Evolutionary conservation across 2,888 invertebrate species (phyloP).

Genomic region (Aricia artaxerxes): DNA sequence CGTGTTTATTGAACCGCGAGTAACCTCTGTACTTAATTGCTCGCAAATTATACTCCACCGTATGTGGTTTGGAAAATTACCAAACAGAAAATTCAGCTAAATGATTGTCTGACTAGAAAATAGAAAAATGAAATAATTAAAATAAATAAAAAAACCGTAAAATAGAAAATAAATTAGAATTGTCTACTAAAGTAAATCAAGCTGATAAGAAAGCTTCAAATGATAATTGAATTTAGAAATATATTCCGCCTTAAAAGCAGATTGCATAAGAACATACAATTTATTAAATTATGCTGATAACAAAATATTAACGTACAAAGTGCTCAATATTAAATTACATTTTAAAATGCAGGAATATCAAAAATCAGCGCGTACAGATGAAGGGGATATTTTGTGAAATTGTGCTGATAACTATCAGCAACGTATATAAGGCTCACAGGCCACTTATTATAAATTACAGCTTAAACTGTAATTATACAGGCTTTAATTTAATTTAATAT

Average conservation of each 20-base stretch:
- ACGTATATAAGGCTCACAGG: conserved; percentile 60
- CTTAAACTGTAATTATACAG: conserved; percentile 48
- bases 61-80: conserved; percentile 47
- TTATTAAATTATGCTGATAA: neutral
- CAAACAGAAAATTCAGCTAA: neutral
- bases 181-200: neutral
- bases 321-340: neutral
- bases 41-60: conserved; percentile 51
- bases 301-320: neutral
- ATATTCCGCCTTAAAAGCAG: neutral
- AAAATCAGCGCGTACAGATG: conserved; percentile 56
- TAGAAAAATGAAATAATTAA: neutral
- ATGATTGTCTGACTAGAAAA: neutral
- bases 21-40: conserved; percentile 52
- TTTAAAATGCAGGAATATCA: conserved; percentile 40
- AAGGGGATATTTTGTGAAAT: conserved; percentile 70
- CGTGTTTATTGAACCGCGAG: conserved; percentile 10
- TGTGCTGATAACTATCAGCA: conserved; percentile 63
- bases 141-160: neutral
- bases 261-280: neutral
- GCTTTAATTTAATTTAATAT: conserved; percentile 45
- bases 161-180: neutral
- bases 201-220: neutral
- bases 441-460: conserved; percentile 52
- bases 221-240: neutral